These are phyloP conservation scores for Formica exsecta DNA, from an alignment of 1,140 invertebrate species.

Conservation along the genomic window DNA sequence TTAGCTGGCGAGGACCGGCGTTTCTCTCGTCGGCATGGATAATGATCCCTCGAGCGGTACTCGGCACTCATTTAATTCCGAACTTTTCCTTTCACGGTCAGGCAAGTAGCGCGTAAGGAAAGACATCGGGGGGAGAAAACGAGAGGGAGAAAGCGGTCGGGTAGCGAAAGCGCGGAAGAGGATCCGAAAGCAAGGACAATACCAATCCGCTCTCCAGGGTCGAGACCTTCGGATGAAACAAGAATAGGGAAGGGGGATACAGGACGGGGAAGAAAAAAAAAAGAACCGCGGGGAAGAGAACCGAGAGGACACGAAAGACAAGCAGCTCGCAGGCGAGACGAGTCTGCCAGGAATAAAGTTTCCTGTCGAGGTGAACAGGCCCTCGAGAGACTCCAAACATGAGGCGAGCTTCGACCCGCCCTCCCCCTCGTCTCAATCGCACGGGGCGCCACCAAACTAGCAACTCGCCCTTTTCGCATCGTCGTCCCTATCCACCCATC, in stretches of 20 bases:
- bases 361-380: constrained; percentile 64
- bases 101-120: constrained; percentile 67
- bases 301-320: constrained; percentile 12
- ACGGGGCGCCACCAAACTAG: constrained; percentile 13
- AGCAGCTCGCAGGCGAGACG: constrained; percentile 23
- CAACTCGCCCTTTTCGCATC: constrained; percentile 49
- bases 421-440: constrained; percentile 11
- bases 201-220: constrained; percentile 59
- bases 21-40: constrained; percentile 56
- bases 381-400: constrained; percentile 71
- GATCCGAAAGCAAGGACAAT: constrained; percentile 52
- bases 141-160: constrained; percentile 62
- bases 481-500: not conserved
- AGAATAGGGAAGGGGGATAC: not conserved
- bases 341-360: constrained; percentile 72
- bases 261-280: not conserved
- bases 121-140: constrained; percentile 58
- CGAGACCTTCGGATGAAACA: constrained; percentile 72
- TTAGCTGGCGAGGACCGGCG: constrained; percentile 27
- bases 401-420: constrained; percentile 43
- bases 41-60: constrained; percentile 70
- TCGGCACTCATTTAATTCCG: constrained; percentile 74
- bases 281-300: constrained; percentile 27
- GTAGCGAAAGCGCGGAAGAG: constrained; percentile 30
- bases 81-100: constrained; percentile 76